Base-by-base conservation (phyloP, 2,113 vertebrate species). In the Oreochromis aureus region DNA sequence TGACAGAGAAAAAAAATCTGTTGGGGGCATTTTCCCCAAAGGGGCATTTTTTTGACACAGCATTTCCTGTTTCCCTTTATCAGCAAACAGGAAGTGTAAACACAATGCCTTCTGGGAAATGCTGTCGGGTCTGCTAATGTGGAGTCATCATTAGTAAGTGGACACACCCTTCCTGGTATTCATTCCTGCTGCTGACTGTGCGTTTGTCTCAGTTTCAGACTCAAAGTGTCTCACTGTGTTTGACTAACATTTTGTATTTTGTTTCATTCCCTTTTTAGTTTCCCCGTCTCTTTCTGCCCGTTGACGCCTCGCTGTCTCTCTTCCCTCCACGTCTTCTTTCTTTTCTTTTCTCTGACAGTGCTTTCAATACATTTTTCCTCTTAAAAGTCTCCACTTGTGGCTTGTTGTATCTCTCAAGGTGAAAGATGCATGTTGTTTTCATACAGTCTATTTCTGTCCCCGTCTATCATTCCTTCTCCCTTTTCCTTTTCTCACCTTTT, bases 101-200 rank as follows among this genome's bases (percentile, higher is more conserved):
- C 95, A 96, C 95, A 95, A 95, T 93, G 87, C 87, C 91, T 81
- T 91, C 59, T 92, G 94, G 95, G 94, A 95, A 96, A 94, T 89
- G 84, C 84, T 24, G 9, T 13, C 5, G n/a, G 63, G 59, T 81
- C n/a, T 54, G 87, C 73, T 92, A 94, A 94, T 92, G 89, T 90
- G 78, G 53, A 80, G 84, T 90, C 89, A 82, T 93, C 85, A 95
- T 95, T 95, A 93, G 83, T 76, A 53, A 54, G 87, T 2, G 53
- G 85, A 89, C 93, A 92, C 96, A 51, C 96, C 96, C 96, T 96
- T 96, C 96, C 96, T 96, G 92, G 69, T 15, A 94, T 94, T 94
- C 89, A 93, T 13, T 36, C 9, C 73, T 39, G 13, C 19, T 46
- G 66, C 63, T 86, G 79, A 61, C 66, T 53, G 27, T 63, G 53